Base-by-base conservation (phyloP, 2,797 vertebrate species). In the Vespertilio murinus region DNA sequence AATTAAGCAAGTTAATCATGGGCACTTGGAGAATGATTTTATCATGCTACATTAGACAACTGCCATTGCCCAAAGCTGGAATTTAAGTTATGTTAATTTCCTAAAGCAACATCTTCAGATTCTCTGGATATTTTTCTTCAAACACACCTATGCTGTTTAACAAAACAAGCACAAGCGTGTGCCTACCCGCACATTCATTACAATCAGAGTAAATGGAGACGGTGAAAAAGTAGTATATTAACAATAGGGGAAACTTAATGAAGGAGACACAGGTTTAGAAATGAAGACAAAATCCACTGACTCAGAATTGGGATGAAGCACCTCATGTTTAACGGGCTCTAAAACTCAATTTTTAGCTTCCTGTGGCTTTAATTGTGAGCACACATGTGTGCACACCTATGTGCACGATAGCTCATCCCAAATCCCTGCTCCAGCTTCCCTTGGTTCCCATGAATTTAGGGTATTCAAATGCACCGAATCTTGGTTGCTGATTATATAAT, bases 11-110 rank as follows among this genome's bases (percentile, higher is more conserved):
- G 14, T 20, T 47, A 38, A 71, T 23, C 74, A 59, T 0, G 6
- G 64, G 71, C 54, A 75, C 4, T 45, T 81, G 25, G 75, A 86
- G 74, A 54, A 64, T 75, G 64, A 82, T 84, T 88, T 73, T 81
- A 54, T 92, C 64, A 87, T 23, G n/a, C n/a, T 61, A 4, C 38
- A 78, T 59, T 70, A 82, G 78, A 88, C 38, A 84, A 70, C n/a
- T 12, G 16, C 28, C 47, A 71, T 25, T 71, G 42, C 16, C 45
- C 9, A 70, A 54, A 87, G 35, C 23, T 81, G 38, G 82, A 90
- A 67, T 65, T 82, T 8, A 28, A 85, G 33, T 59, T 61, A 83
- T 67, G 91, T 90, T 91, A 65, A 95, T 49, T 91, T 45, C 38
- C 52, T 83, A 75, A 92, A 93, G 89, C 54, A 69, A 61, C 38